Conservation (phyloP, 1,140 invertebrate species). For the Trichoplusia ni region DNA sequence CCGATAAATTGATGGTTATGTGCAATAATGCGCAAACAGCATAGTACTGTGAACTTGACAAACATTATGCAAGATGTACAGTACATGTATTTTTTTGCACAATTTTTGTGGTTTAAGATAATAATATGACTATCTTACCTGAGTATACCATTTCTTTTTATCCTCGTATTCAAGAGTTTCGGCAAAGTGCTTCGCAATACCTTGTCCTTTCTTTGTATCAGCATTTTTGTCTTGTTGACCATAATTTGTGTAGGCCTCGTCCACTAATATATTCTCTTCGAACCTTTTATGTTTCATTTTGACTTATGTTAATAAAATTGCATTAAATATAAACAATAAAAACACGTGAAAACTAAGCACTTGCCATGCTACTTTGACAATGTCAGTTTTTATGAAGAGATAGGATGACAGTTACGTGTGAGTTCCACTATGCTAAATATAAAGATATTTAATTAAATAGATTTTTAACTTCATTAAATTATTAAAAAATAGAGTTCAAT, state of each 20-base stretch:
- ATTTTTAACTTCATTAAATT: no score
- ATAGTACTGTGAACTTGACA: no score
- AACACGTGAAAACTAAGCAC: constrained; percentile 29
- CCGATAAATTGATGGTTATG: constrained; percentile 24
- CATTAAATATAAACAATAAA: constrained; percentile 8
- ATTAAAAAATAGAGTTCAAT: no score
- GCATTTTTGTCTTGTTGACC: constrained; percentile 69
- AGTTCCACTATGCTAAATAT: not conserved
- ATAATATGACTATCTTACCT: constrained; percentile 50
- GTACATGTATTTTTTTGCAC: not conserved
- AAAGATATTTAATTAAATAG: no score
- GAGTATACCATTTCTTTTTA: constrained; percentile 78
- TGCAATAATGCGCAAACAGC: no score
- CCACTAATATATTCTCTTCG: constrained; percentile 77
- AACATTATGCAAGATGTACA: constrained; percentile 11
- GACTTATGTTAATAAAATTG: constrained; percentile 15
- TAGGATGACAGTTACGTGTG: not conserved
- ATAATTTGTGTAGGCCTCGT: constrained; percentile 75
- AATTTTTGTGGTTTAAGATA: not conserved
- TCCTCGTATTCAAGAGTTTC: constrained; percentile 75
- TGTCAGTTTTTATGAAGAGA: not conserved
- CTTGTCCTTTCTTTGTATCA: constrained; percentile 71
- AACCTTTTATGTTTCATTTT: constrained; percentile 81
- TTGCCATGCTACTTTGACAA: constrained; percentile 20
- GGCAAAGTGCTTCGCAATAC: constrained; percentile 74